phyloP scores from a whole-genome alignment of 2,113 vertebrate genomes.

The Nothobranchius kuhntae region DNA sequence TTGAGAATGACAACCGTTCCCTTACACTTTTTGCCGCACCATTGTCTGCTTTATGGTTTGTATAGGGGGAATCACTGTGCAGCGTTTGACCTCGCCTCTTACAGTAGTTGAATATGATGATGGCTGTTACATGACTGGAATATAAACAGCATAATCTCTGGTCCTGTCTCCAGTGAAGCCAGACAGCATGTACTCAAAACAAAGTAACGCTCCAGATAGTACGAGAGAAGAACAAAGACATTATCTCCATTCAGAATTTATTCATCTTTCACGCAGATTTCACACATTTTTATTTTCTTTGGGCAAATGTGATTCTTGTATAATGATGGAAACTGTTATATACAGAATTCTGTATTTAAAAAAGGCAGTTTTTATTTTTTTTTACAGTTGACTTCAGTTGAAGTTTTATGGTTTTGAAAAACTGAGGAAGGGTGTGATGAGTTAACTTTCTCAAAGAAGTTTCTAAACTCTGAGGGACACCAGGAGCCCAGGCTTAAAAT shows the following conservation, averaged over 20 bases:
- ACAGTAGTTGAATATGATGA: slow-evolving; percentile 84
- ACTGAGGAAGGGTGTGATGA: too few species aligned
- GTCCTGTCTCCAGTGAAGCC: slow-evolving; percentile 61
- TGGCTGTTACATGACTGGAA: slow-evolving; percentile 82
- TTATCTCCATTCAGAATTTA: slow-evolving; percentile 43
- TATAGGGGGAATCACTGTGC: slow-evolving; percentile 79
- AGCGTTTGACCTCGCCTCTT: slow-evolving; percentile 83
- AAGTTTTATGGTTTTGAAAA: too few species aligned
- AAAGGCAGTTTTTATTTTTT: neutral
- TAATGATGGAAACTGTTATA: slow-evolving; percentile 17
- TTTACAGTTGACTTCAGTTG: slow-evolving; percentile 4
- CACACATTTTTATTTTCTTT: slow-evolving; percentile 22
- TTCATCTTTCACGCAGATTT: slow-evolving; percentile 27
- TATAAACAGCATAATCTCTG: slow-evolving; percentile 73
- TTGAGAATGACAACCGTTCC: slow-evolving; percentile 78
- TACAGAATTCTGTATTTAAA: slow-evolving; percentile 21
- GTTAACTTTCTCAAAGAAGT: neutral
- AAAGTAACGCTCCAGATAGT: slow-evolving; percentile 54
- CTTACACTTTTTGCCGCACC: slow-evolving; percentile 82
- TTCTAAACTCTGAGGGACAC: slow-evolving; percentile 60
- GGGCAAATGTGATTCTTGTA: slow-evolving; percentile 9
- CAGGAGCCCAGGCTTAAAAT: slow-evolving; percentile 77
- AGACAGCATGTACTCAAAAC: slow-evolving; percentile 61
- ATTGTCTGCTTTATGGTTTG: slow-evolving; percentile 86
- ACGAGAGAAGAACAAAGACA: slow-evolving; percentile 45